Evolutionary conservation across 2,888 invertebrate species (phyloP), one percentile per base, ranked within the genome.

Genomic region (Heliconius charithonia): DNA sequence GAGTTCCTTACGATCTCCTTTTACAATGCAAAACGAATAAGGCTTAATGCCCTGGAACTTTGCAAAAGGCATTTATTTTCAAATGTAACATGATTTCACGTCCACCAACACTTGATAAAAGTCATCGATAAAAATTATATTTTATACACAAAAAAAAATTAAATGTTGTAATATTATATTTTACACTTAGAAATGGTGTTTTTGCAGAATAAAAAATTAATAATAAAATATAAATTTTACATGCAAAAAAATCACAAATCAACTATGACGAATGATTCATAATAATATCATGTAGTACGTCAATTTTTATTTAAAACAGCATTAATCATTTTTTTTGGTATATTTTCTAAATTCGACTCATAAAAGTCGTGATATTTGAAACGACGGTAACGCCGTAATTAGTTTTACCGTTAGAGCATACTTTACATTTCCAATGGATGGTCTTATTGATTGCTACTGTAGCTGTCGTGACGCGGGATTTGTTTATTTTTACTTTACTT

Each of bases 321-420:
- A 32, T 88, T 87, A 85, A 86, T 90, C 91, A 91, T 91, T 87
- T 67, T 67, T 93, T 92, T 93, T 93, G 92, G 89, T 87, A 86
- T 88, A 87, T 89, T 89, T 88, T 84, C 16, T 86, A 86, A 85
- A 88, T 86, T 87, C 86, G 85, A 87, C 87, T 88, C 86, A 85
- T 88, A 87, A 86, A 82, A 81, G 78, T 93, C 92, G 93, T 93
- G 93, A 92, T 88, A 82, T 85, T 87, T 90, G 87, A 93, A 92
- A 93, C 90, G 91, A 90, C 91, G 91, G 90, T 88, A 88, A 89
- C 89, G 87, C 88, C 89, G 89, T 93, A 93, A 93, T 93, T 93
- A 93, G 88, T 87, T 93, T 90, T 93, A 92, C 93, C 90, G 92
- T 93, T 93, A 90, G 85, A 86, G 83, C 87, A 86, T 87, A 87